These are phyloP conservation scores for Seriola aureovittata DNA, from an alignment of 2,113 vertebrate species.

Conservation along the genomic window DNA sequence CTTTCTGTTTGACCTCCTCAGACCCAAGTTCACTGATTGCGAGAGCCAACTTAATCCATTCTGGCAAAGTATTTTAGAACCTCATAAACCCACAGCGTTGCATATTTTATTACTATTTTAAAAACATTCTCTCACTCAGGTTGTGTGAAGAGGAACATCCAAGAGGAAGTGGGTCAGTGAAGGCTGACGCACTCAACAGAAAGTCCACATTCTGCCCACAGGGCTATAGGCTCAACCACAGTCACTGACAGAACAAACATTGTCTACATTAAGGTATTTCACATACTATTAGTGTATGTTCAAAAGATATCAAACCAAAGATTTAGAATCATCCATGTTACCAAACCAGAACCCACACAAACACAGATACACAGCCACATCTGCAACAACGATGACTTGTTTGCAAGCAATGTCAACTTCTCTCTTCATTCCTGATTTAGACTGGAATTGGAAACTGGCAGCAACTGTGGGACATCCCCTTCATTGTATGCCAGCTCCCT, in stretches of 20 bases:
- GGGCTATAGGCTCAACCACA: neutral
- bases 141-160: slow-evolving; percentile 32
- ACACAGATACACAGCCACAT: neutral
- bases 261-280: neutral
- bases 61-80: neutral
- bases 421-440: slow-evolving; percentile 72
- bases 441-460: slow-evolving; percentile 72
- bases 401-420: slow-evolving; percentile 59
- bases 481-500: slow-evolving; percentile 63
- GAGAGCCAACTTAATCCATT: neutral
- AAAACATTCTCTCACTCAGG: slow-evolving; percentile 27
- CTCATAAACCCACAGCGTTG: slow-evolving; percentile 21
- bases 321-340: neutral
- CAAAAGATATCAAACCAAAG: slow-evolving; percentile 28
- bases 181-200: slow-evolving; percentile 36
- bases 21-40: slow-evolving; percentile 1
- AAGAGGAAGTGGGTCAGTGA: slow-evolving; percentile 61
- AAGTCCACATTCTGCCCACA: slow-evolving; percentile 15
- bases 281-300: slow-evolving; percentile 12
- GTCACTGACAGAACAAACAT: slow-evolving; percentile 1
- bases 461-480: slow-evolving; percentile 68
- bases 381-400: slow-evolving; percentile 54
- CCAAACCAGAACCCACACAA: neutral
- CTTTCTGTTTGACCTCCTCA: neutral
- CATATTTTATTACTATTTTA: slow-evolving; percentile 20